phyloP scores from a whole-genome alignment of 2,888 invertebrate genomes.

The Rotaria macrura region DNA sequence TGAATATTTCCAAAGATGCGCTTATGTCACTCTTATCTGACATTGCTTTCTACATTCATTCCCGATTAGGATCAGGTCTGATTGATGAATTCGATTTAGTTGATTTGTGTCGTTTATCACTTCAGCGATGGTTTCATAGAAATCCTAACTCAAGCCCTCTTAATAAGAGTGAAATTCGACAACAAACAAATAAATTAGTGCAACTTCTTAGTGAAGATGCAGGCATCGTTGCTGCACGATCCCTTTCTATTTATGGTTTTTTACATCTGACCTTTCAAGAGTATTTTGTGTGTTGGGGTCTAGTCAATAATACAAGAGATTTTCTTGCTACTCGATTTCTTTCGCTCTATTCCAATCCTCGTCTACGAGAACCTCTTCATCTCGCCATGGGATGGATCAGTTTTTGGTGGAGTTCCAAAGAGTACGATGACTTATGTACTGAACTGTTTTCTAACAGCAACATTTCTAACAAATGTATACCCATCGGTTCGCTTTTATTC shows the following conservation, averaged over 20 bases:
- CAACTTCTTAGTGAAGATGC: not conserved
- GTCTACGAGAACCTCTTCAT: not conserved
- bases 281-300: not conserved
- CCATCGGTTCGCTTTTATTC: not conserved
- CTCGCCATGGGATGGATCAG: not conserved
- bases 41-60: not conserved
- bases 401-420: not conserved
- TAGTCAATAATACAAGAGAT: not conserved
- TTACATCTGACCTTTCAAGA: not conserved
- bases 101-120: not conserved
- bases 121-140: not conserved
- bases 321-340: not conserved
- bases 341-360: not conserved
- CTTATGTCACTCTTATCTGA: not conserved
- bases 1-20: not conserved
- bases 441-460: not conserved
- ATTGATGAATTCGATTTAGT: not conserved
- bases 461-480: not conserved
- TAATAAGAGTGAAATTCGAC: not conserved
- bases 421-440: not conserved
- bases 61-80: not conserved
- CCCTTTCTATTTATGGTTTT: not conserved
- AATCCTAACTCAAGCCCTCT: not conserved
- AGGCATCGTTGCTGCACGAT: not conserved
- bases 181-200: not conserved